Evolutionary conservation across 2,888 invertebrate genomes (phyloP), one percentile per base, ranked within the genome.

Genomic region (Gymnoscelis rufifasciata): DNA sequence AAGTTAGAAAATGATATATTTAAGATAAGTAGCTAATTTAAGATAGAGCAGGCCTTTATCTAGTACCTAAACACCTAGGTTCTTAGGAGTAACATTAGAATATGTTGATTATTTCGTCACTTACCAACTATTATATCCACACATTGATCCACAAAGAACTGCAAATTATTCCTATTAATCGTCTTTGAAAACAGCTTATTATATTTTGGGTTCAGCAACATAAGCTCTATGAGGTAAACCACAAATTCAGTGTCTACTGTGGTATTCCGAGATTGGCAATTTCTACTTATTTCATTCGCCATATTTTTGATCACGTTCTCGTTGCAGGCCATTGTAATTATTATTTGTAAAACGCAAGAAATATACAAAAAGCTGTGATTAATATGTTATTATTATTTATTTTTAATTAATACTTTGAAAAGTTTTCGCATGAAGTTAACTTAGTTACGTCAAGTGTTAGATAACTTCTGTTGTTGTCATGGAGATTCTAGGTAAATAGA

Each of bases 141-240:
- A 33, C 90, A 89, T 53, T 86, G 83, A 19, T 88, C 81, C 0
- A 91, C 89, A 52, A 91, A 90, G 41, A 68, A 80, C 57, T 90
- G 88, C 33, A 91, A 71, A 52, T 88, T 87, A 23, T 77, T 77
- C 28, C 90, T 81, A 46, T 81, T 83, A 3, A 88, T 72, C 0
- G 86, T 78, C 40, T 76, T 81, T 0, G 81, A 65, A 33, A 89
- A 83, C 12, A 88, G 66, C 35, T 90, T 87, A 0, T 90, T 90
- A 66, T 91, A 90, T 58, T 83, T 83, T 0, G 91, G 91, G 59
- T 91, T 89, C 2, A 91, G 61, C 0, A 90, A 64, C n/a, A 90
- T 59, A 29, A 91, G 59, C 42, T 89, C 87, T 3, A 91, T 84
- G 24, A 89, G 67, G 56, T 89, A 90, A 5, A 82, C 77, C 0